These are phyloP conservation scores for Agriopis aurantiaria DNA, from an alignment of 2,888 invertebrate species.

Conservation along the genomic window DNA sequence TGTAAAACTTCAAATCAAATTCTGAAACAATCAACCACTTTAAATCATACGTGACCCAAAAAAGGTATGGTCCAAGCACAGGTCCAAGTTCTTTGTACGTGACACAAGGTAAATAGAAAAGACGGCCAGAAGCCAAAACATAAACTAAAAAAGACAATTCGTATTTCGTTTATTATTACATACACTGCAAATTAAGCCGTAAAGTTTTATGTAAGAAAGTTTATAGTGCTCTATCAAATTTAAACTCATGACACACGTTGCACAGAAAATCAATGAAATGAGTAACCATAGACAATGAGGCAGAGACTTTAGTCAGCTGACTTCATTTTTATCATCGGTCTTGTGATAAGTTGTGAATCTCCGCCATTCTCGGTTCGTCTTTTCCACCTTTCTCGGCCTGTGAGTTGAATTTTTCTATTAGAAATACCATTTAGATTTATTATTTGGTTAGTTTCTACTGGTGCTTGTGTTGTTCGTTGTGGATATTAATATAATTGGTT, in stretches of 20 bases:
- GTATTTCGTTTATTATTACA: too few relatives aligned
- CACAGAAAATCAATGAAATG: conserved; percentile 69
- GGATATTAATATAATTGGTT: conserved; percentile 51
- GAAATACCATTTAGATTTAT: conserved; percentile 51
- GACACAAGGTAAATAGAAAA: too few relatives aligned
- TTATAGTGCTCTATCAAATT: neutral
- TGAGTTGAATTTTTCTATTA: conserved; percentile 75
- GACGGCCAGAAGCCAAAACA: too few relatives aligned
- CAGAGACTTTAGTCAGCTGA: conserved; percentile 85
- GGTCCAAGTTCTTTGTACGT: too few relatives aligned
- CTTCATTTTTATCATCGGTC: conserved; percentile 85
- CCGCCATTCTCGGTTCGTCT: conserved; percentile 85
- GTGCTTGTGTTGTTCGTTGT: conserved; percentile 67
- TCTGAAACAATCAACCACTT: too few relatives aligned
- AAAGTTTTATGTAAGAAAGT: neutral
- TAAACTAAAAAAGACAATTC: too few relatives aligned
- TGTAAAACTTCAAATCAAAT: too few relatives aligned
- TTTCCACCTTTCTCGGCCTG: conserved; percentile 82
- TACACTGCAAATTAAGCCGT: conserved; percentile 1
- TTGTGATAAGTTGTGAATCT: conserved; percentile 85
- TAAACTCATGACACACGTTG: neutral
- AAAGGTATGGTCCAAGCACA: too few relatives aligned
- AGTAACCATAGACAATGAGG: conserved; percentile 64
- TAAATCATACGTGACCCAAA: too few relatives aligned
- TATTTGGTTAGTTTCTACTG: conserved; percentile 52